These are phyloP conservation scores for Drosophila parabipectinata DNA, from an alignment of 1,140 invertebrate species.

Conservation along the genomic window DNA sequence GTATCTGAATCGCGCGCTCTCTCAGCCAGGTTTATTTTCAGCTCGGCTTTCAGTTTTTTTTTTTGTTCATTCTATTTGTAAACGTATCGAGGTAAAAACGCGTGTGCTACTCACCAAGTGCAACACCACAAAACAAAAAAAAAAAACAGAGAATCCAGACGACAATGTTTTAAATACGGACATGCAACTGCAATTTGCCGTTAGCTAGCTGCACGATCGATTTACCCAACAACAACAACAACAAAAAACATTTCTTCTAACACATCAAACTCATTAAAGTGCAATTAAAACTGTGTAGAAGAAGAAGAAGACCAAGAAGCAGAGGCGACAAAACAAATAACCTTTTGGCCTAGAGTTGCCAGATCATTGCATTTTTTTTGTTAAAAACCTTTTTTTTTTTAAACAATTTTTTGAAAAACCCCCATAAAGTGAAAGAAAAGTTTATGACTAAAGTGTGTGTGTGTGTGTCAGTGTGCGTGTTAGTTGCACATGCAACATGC, in stretches of 20 bases:
- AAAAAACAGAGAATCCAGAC: slow-evolving; percentile 19
- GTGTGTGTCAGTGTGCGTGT: slow-evolving; percentile 19
- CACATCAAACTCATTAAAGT: slow-evolving; percentile 49
- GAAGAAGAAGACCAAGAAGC: background rate
- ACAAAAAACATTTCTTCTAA: slow-evolving; percentile 16
- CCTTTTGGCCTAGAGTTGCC: slow-evolving; percentile 50
- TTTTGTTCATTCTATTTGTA: slow-evolving; percentile 72
- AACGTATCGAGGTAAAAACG: slow-evolving; percentile 71
- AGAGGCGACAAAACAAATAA: slow-evolving; percentile 24
- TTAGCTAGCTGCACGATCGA: slow-evolving; percentile 46
- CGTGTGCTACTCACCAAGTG: slow-evolving; percentile 27
- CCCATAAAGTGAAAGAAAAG: slow-evolving; percentile 48
- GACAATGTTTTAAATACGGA: slow-evolving; percentile 37
- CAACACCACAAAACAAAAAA: slow-evolving; percentile 23
- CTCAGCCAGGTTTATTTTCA: slow-evolving; percentile 37
- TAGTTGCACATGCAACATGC: slow-evolving; percentile 63
- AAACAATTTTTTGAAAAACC: background rate
- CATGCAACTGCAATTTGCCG: slow-evolving; percentile 44
- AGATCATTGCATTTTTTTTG: slow-evolving; percentile 39
- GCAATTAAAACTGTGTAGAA: slow-evolving; percentile 38
- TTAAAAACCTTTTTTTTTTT: background rate
- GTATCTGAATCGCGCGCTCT: no score
- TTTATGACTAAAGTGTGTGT: slow-evolving; percentile 1
- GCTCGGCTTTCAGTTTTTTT: slow-evolving; percentile 67
- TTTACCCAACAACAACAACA: slow-evolving; percentile 27